Percentiles rank a stretch among this genome's conserved stretches.
These are phyloP conservation scores for Polypedilum vanderplanki DNA, from an alignment of 1,140 invertebrate species.

Conservation along the genomic window DNA sequence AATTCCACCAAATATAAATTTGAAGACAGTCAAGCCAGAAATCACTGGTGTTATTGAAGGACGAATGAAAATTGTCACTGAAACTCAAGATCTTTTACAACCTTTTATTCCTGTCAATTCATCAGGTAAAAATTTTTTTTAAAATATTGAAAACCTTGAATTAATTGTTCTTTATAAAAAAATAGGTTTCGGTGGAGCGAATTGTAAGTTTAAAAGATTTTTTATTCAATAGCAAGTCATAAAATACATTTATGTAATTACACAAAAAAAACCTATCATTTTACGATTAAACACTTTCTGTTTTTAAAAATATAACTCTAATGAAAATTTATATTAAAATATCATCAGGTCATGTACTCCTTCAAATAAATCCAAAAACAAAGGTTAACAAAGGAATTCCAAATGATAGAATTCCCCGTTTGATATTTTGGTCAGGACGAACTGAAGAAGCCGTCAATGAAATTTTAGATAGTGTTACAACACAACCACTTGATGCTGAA, in stretches of 20 bases:
- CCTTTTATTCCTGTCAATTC: too few species aligned
- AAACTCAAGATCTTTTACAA: slow-evolving; percentile 46
- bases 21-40: slow-evolving; percentile 59
- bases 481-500: slow-evolving; percentile 43
- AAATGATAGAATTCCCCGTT: slow-evolving; percentile 46
- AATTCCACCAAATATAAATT: slow-evolving; percentile 77
- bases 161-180: too few species aligned
- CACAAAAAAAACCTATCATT: too few species aligned
- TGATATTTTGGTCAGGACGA: slow-evolving; percentile 57
- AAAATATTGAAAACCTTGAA: too few species aligned
- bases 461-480: slow-evolving; percentile 46
- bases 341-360: slow-evolving; percentile 69
- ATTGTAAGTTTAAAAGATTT: too few species aligned
- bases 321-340: too few species aligned
- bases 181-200: slow-evolving; percentile 67
- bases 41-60: slow-evolving; percentile 66
- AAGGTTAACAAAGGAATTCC: slow-evolving; percentile 49
- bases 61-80: slow-evolving; percentile 60
- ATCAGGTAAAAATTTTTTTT: too few species aligned
- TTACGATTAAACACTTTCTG: too few species aligned
- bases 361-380: slow-evolving; percentile 51
- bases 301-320: too few species aligned
- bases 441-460: slow-evolving; percentile 56
- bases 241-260: too few species aligned
- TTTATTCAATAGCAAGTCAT: too few species aligned